phyloP scores from a whole-genome alignment of 2,888 invertebrate genomes.

The Torymus texanus region DNA sequence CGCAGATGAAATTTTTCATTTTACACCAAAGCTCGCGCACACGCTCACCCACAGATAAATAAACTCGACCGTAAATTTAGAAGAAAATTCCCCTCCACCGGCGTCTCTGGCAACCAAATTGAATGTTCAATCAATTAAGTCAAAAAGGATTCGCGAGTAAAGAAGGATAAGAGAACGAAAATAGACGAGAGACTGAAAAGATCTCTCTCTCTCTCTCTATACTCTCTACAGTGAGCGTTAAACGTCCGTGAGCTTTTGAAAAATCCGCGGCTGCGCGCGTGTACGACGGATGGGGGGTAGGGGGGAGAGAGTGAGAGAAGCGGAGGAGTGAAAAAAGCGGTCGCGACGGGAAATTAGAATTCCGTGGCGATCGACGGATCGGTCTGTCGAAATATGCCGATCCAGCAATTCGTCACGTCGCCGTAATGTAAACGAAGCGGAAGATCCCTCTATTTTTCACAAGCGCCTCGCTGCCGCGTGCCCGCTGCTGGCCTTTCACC shows the following conservation, averaged over 20 bases:
- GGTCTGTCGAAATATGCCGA: conserved; percentile 61
- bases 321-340: conserved; percentile 43
- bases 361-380: conserved; percentile 60
- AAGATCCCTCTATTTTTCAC: conserved; percentile 60
- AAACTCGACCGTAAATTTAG: conserved; percentile 17
- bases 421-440: conserved; percentile 58
- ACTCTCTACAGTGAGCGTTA: neutral
- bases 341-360: conserved; percentile 58
- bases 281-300: neutral
- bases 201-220: too few relatives aligned
- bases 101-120: conserved; percentile 29
- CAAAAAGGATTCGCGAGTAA: conserved; percentile 39
- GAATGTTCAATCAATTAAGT: conserved; percentile 49
- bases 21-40: neutral
- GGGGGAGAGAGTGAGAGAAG: neutral
- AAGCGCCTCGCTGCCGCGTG: conserved; percentile 28
- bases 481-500: conserved; percentile 31
- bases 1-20: conserved; percentile 30
- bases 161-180: conserved; percentile 14
- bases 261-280: conserved; percentile 34
- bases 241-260: conserved; percentile 47
- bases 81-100: conserved; percentile 18
- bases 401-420: conserved; percentile 58
- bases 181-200: conserved; percentile 16
- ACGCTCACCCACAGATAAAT: neutral